Base-by-base conservation (phyloP, 2,888 invertebrate species). In the Drosophila quinaria region DNA sequence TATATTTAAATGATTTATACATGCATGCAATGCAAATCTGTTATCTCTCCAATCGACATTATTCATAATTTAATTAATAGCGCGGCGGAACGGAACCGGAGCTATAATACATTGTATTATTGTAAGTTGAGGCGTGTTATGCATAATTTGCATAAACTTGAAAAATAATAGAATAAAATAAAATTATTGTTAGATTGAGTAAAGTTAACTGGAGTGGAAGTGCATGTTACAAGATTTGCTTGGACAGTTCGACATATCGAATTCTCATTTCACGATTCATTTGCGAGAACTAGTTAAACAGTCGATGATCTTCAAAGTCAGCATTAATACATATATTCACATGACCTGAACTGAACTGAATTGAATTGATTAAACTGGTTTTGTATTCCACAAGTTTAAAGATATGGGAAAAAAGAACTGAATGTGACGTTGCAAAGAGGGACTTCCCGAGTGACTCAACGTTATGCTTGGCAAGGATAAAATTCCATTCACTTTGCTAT, bases 1-100 rank as follows among this genome's bases (percentile, higher is more conserved):
- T 22, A 35, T 42, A 55, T 56, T 64, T 22, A 70, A 67, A 63
- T 80, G 80, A 87, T 80, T 87, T 65, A 80, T 70, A 56, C 80
- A 82, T 68, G 72, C 86, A 68, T 64, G 19, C 35, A 37, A 63
- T 52, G 69, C 15, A 52, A 62, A 56, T 47, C n/a, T 11, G 10
- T 47, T 47, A 78, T 69, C 73, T 44, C 6, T 44, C 13, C 25
- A 49, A 76, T 73, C 78, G 44, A 52, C 47, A 50, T 39, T 41
- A 22, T 62, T 54, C 61, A 56, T 65, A 49, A 73, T 74, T 65
- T 47, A 78, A 69, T 50, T 51, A 51, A 72, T 49, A 41, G 50
- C 59, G 6, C 13, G 4, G 37, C 58, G 10, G 25, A 52, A 44
- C 33, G 42, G 56, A 76, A 65, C 78, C 60, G 69, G 49, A 77